Base-by-base conservation (phyloP, 2,888 invertebrate genomes). In the Incurvaria masculella region DNA sequence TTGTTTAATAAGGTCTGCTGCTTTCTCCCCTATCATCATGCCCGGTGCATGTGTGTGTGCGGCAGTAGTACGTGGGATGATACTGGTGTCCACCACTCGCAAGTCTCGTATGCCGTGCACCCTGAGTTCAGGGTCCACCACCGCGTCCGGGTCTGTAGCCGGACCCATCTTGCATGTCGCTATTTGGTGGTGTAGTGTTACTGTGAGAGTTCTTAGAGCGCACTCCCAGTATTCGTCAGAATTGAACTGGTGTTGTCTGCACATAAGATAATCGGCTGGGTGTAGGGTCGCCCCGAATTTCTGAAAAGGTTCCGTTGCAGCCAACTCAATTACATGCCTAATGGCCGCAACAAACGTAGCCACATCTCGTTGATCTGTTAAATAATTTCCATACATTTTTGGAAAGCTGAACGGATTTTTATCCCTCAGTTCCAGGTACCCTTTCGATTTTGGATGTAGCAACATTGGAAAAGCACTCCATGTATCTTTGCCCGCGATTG, bases 141-240 rank as follows among this genome's bases (percentile, higher is more conserved):
- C 84, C 0, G 86, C 84, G 0, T 69, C 65, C 0, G 79, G 71
- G 62, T 87, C 86, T 1, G 61, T 65, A 20, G 58, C 59, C 0
- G 85, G 82, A 0, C 86, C 87, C 87, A 87, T 87, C 56, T 84
- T 84, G 52, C 81, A 78, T 0, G 86, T 86, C 1, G 85, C 83
- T 20, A 82, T 73, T 57, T 86, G 85, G 56, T 87, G 86, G 55
- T 86, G 84, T 57, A 85, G 75, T 48, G 85, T 84, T 14, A 80
- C 72, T 0, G 85, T 82, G 40, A 84, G 64, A 51, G 84, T 81
- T 16, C 81, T 74, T 6, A 82, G 69, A 19, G 84, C 83, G 61
- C 87, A 87, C 46, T 83, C 78, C 85, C 85, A 87, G 58, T 86
- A 87, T 21, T 75, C 78, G 53, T 84, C 82, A 2, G 79, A 72